Conservation (phyloP, 2,113 vertebrate genomes). For the Pseudorhombus dupliciocellatus region DNA sequence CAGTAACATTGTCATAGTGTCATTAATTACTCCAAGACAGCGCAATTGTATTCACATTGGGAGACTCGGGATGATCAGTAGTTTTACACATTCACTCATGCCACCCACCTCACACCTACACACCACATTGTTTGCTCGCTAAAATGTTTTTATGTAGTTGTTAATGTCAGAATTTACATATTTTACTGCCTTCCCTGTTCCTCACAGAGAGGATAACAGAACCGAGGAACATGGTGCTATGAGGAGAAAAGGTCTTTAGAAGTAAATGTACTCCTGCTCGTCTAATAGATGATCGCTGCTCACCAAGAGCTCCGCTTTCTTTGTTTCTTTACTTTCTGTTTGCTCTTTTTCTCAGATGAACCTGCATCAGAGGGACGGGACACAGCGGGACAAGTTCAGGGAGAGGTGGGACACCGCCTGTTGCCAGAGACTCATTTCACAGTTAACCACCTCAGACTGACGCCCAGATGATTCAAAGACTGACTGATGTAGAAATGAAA, state of each 20-base stretch:
- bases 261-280: neutral
- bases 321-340: no score
- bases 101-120: neutral
- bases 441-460: no score
- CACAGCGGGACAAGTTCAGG: no score
- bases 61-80: conserved; percentile 21
- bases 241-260: neutral
- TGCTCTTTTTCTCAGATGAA: no score
- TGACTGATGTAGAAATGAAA: no score
- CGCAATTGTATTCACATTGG: conserved; percentile 18
- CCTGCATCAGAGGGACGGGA: no score
- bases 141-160: conserved; percentile 5
- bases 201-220: conserved; percentile 18
- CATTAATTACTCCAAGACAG: conserved; percentile 29
- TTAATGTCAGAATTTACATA: conserved; percentile 34
- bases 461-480: no score
- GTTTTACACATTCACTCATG: conserved; percentile 15
- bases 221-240: conserved; percentile 1
- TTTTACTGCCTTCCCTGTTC: conserved; percentile 23
- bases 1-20: conserved; percentile 8
- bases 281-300: neutral
- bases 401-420: no score
- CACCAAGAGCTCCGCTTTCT: no score
- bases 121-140: conserved; percentile 17
- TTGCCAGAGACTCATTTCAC: no score